Evolutionary conservation across 2,113 vertebrate genomes (phyloP), one percentile per base, ranked within the genome.

Genomic region (Anthoscopus minutus): DNA sequence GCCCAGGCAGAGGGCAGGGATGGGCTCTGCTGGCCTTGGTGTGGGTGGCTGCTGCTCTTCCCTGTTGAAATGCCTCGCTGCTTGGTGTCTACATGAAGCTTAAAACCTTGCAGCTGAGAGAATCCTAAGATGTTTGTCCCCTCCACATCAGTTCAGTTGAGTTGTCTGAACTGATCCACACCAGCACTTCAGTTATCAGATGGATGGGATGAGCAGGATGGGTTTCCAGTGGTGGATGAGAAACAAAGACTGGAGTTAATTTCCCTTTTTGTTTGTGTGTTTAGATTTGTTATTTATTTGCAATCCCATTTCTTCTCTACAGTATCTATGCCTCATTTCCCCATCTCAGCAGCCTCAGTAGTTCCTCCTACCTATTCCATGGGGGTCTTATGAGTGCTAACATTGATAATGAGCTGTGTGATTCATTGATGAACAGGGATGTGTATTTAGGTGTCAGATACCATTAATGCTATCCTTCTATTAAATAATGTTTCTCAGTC

Each of bases 401-500:
- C 35, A 30, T 7, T 86, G 67, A 72, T 51, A 92, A 92, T 47
- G 38, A 31, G 18, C 40, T 64, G n/a, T 13, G 78, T 51, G 57
- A 92, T 91, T 88, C 53, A 51, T 10, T 74, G 61, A 61, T 74
- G 77, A 91, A 78, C 86, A 40, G 0, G 0, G 47, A 28, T 2
- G 1, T 61, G 78, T 81, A 61, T 92, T 91, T 95, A 20, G 61
- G 56, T 81, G 62, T 60, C 67, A 88, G 89, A 80, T 96, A 37
- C 23, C 54, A 76, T 94, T 89, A 87, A 27, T 71, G 76, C 60
- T 65, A 30, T 77, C 22, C 47, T 87, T 27, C 25, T 67, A 38
- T 80, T 88, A 95, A 89, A 66, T 80, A 86, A 80, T 47, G 35
- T 62, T 95, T 89, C 85, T 88, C 71, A 82, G 65, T 37, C 76